These are phyloP conservation scores for Galeruca laticollis DNA, from an alignment of 2,888 invertebrate genomes.

Conservation along the genomic window DNA sequence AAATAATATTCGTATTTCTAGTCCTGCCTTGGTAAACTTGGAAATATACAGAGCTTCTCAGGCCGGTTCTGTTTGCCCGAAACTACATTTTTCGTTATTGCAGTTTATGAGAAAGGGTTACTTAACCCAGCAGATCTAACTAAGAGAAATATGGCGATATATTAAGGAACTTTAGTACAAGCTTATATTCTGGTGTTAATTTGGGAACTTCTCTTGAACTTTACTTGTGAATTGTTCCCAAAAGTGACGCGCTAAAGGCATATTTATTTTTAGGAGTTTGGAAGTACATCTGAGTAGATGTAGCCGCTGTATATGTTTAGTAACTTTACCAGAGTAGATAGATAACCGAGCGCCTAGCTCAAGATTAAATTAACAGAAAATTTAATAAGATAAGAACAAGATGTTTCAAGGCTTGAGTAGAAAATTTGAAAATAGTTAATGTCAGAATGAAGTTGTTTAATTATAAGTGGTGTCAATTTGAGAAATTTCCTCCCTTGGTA, in stretches of 20 bases:
- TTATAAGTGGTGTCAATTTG: too few relatives aligned
- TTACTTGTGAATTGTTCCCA: conserved; percentile 16
- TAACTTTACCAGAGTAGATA: background rate
- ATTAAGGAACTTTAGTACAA: conserved; percentile 20
- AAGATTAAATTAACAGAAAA: background rate
- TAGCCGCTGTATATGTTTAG: background rate
- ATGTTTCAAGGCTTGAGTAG: too few relatives aligned
- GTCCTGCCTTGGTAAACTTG: too few relatives aligned
- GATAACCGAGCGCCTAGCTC: background rate
- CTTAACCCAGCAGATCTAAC: conserved; percentile 21
- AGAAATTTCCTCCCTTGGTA: too few relatives aligned
- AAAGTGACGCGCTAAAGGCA: conserved; percentile 18
- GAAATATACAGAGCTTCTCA: too few relatives aligned
- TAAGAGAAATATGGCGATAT: conserved; percentile 25
- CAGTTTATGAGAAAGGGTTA: conserved; percentile 15
- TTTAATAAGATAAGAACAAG: too few relatives aligned
- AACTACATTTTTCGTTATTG: conserved; percentile 9
- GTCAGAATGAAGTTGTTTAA: too few relatives aligned
- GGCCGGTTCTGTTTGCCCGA: conserved; percentile 1
- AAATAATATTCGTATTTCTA: too few relatives aligned
- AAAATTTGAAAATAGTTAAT: too few relatives aligned
- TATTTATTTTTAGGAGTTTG: conserved; percentile 21
- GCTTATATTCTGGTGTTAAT: conserved; percentile 30
- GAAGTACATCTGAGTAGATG: conserved; percentile 22
- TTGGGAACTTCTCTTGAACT: conserved; percentile 23